Percentiles rank a stretch among this genome's conserved stretches.
Conservation (phyloP, 2,113 vertebrate genomes). For the Strigops habroptila region DNA sequence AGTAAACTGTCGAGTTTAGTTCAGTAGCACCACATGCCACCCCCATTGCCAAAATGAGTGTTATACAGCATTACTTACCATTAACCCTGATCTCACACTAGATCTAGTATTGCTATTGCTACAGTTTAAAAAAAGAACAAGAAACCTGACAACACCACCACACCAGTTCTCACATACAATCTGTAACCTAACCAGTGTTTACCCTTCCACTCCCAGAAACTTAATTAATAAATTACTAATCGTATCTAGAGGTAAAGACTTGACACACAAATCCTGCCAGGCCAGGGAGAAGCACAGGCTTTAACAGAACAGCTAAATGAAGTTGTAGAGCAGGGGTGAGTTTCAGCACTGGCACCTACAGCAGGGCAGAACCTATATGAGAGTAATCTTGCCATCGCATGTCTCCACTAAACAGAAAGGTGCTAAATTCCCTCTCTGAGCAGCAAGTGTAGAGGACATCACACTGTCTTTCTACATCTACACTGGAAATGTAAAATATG, state of each 20-base stretch:
- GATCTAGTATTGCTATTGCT: not conserved
- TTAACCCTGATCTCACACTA: not conserved
- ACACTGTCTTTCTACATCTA: not conserved
- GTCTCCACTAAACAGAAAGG: not conserved
- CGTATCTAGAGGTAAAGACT: not conserved
- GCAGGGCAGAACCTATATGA: not conserved
- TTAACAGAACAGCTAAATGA: not conserved
- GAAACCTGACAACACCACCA: not conserved
- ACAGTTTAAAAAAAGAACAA: not conserved
- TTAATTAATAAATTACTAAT: not conserved
- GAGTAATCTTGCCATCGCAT: not conserved
- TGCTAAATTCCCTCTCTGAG: not conserved
- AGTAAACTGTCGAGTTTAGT: not conserved
- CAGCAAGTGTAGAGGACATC: not conserved
- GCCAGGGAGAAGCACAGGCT: not conserved
- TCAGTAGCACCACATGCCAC: not conserved
- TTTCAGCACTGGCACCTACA: not conserved
- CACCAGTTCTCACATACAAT: not conserved
- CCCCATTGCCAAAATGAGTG: not conserved
- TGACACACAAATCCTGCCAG: not conserved
- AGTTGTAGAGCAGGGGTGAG: not conserved
- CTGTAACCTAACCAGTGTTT: not conserved
- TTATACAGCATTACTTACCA: not conserved
- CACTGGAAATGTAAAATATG: not conserved
- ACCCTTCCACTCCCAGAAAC: not conserved